phyloP scores from a whole-genome alignment of 92 coral and sea anemone genomes.

The Parazoanthus atlanticus region DNA sequence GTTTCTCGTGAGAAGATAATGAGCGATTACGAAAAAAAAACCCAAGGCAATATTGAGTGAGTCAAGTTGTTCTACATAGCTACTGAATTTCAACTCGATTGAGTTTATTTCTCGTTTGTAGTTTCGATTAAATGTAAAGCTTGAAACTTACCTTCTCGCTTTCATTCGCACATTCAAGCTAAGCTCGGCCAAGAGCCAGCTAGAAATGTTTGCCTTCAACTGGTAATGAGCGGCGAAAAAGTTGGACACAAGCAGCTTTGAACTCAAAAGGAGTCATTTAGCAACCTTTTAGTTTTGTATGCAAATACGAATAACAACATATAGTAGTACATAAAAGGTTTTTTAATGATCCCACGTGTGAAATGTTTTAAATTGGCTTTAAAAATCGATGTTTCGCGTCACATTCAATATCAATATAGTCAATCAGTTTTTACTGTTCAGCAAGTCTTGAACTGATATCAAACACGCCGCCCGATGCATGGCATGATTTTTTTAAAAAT shows the following conservation, averaged over 20 bases:
- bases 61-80: constrained; percentile 4
- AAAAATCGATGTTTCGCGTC: constrained; percentile 34
- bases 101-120: background rate
- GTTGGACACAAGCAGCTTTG: background rate
- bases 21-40: constrained; percentile 26
- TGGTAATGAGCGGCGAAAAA: constrained; percentile 32
- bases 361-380: constrained; percentile 44
- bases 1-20: constrained; percentile 40
- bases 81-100: background rate
- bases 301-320: constrained; percentile 42
- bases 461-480: background rate
- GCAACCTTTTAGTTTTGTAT: constrained; percentile 48
- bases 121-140: constrained; percentile 4
- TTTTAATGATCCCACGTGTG: constrained; percentile 53
- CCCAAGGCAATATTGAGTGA: constrained; percentile 16
- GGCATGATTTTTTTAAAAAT: background rate
- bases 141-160: constrained; percentile 16
- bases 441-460: constrained; percentile 8
- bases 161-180: constrained; percentile 6
- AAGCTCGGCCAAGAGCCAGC: background rate
- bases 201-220: constrained; percentile 1
- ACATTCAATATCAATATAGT: constrained; percentile 11
- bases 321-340: constrained; percentile 46
- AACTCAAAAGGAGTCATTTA: constrained; percentile 47
- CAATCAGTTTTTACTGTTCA: constrained; percentile 17